A percentile compares a stretch with the other conserved stretches of the same genome.
These are phyloP conservation scores for Terrapene triunguis DNA, from an alignment of 2,113 vertebrate species.

Conservation along the genomic window DNA sequence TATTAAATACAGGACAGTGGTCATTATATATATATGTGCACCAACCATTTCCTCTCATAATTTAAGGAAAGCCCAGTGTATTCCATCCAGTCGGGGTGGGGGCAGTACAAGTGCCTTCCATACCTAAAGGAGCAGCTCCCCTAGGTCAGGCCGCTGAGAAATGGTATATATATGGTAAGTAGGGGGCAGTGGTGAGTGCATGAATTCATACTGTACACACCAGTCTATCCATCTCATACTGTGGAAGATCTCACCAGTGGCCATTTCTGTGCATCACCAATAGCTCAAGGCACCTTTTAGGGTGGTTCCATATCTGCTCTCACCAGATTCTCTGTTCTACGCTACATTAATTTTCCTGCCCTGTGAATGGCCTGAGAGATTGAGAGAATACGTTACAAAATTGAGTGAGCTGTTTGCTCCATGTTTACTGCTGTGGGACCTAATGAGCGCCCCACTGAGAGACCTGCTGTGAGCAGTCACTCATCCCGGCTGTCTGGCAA, in stretches of 20 bases:
- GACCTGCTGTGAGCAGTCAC: neutral
- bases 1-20: neutral
- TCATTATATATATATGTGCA: rapidly evolving
- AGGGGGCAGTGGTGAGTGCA: neutral
- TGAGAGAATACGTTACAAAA: neutral
- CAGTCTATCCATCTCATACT: neutral
- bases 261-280: neutral
- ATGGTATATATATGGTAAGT: neutral
- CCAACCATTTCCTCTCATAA: rapidly evolving
- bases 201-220: neutral
- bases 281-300: neutral
- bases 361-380: slow-evolving; percentile 34
- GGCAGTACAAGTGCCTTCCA: neutral
- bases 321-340: neutral
- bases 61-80: neutral
- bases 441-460: slow-evolving; percentile 43
- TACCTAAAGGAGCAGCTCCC: neutral
- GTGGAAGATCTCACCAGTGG: neutral
- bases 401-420: slow-evolving; percentile 33
- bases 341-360: neutral
- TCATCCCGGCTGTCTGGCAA: slow-evolving; percentile 30
- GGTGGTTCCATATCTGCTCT: neutral
- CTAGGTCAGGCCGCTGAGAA: neutral
- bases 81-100: slow-evolving; percentile 18
- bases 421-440: slow-evolving; percentile 23